Evolutionary conservation across 92 coral and sea anemone genomes (phyloP).

Genomic region (Porites evermanni): DNA sequence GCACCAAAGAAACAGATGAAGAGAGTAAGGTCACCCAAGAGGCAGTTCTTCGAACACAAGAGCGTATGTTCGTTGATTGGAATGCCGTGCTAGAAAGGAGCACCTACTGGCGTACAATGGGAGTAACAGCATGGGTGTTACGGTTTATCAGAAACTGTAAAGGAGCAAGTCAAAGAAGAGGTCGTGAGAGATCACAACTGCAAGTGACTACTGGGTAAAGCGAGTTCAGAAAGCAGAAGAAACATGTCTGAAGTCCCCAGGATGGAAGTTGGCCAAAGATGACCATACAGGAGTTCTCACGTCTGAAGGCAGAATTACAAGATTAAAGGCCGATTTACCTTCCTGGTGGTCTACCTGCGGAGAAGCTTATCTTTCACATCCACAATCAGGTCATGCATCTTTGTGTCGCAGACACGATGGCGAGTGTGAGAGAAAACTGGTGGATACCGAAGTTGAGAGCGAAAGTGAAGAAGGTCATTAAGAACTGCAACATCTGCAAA

Average conservation of each 20-base stretch:
- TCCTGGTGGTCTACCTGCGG: not conserved
- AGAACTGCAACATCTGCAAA: not conserved
- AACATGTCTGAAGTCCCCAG: conserved; percentile 31
- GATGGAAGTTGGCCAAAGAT: not conserved
- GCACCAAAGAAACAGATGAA: too few relatives aligned
- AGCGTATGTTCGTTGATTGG: too few relatives aligned
- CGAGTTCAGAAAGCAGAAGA: conserved; percentile 11
- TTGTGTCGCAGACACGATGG: conserved; percentile 45
- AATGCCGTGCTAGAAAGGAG: too few relatives aligned
- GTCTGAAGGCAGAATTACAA: too few relatives aligned
- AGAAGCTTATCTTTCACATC: not conserved
- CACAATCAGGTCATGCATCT: conserved; percentile 52
- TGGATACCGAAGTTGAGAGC: conserved; percentile 39
- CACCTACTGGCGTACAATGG: too few relatives aligned
- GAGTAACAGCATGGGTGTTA: too few relatives aligned
- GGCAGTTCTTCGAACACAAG: too few relatives aligned
- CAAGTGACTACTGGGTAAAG: conserved; percentile 47
- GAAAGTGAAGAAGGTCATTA: conserved; percentile 9
- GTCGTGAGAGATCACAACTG: conserved; percentile 39
- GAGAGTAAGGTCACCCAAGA: too few relatives aligned
- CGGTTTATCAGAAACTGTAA: too few relatives aligned
- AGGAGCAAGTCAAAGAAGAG: conserved; percentile 48
- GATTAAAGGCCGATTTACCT: not conserved
- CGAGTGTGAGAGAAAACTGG: conserved; percentile 18
- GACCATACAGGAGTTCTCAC: conserved; percentile 7